Evolutionary conservation across 2,797 vertebrate genomes (phyloP), one percentile per base, ranked within the genome.

Genomic region (Siniperca obscura): DNA sequence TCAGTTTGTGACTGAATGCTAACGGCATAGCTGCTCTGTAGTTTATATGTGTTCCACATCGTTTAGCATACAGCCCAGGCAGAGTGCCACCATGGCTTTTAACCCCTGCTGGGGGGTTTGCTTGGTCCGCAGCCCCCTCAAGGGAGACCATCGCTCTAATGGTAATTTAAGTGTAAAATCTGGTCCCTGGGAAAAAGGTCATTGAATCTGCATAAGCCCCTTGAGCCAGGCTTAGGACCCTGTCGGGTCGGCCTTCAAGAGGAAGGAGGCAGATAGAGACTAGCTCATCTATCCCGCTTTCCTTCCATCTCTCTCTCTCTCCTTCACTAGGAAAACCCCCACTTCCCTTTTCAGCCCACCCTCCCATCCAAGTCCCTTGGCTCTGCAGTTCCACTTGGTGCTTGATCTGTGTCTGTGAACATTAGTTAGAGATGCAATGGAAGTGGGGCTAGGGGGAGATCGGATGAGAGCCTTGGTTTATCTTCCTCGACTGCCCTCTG

Each of bases 161-260:
- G 96, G 96, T 96, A 98, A 98, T 98, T 97, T 98, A 96, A 97
- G 96, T 97, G 96, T 97, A 97, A 98, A 97, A 97, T 97, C 96
- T 97, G 95, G 95, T 97, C 95, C 95, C 94, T 96, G 95, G 95
- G 96, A 97, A 96, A 98, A 98, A 98, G 97, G 98, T 98, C 97
- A 98, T 92, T 95, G 96, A 94, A 97, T 98, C 97, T 98, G 95
- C 97, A 98, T 97, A 97, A 96, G 95, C 95, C 96, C 96, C 96
- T 96, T 93, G 95, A 98, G 96, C 96, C 95, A 93, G 95, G 95
- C 96, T 97, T 97, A 97, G 93, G 96, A 96, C 74, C 81, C 92
- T 95, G 95, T 96, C 92, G 96, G 96, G 95, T 96, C 91, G 95
- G 96, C 94, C 93, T 96, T 96, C 95, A 94, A 94, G 93, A 91